Conservation (phyloP, 2,113 vertebrate species). For the Brachionichthys hirsutus region DNA sequence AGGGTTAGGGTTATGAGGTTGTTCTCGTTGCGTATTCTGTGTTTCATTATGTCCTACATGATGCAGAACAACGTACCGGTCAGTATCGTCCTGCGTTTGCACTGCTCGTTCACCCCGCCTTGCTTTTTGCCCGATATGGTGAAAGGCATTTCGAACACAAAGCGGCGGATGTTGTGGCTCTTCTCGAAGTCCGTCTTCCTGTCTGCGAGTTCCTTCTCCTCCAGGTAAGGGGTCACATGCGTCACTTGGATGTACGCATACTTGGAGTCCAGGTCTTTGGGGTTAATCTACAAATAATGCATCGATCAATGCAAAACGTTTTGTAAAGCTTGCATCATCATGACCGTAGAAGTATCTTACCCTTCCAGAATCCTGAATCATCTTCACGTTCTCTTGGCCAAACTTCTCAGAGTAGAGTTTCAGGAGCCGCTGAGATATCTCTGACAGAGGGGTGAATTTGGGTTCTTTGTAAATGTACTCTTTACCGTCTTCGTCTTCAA, state of each 20-base stretch:
- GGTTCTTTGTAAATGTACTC: conserved; percentile 99
- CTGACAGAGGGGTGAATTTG: conserved; percentile 94
- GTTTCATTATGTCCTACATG: background rate
- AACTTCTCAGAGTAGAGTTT: conserved; percentile 99
- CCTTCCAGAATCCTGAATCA: conserved; percentile 98
- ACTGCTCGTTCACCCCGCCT: conserved; percentile 94
- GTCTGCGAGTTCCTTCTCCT: conserved; percentile 93
- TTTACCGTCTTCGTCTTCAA: conserved; percentile 97
- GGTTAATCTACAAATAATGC: conserved; percentile 85
- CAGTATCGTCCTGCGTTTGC: conserved; percentile 91
- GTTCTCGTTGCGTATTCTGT: background rate
- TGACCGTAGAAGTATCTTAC: conserved; percentile 66
- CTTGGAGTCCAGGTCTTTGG: conserved; percentile 97
- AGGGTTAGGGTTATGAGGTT: background rate
- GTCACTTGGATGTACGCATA: conserved; percentile 98
- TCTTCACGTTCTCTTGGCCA: conserved; percentile 96
- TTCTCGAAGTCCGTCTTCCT: conserved; percentile 95
- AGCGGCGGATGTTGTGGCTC: conserved; percentile 94
- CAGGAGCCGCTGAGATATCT: conserved; percentile 95
- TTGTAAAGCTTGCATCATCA: background rate
- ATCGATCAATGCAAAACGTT: background rate
- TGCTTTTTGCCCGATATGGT: conserved; percentile 93
- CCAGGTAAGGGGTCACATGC: conserved; percentile 91
- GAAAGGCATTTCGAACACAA: conserved; percentile 98
- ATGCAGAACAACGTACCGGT: conserved; percentile 79